phyloP scores from a whole-genome alignment of 2,888 invertebrate species.

The Gonocerus acuteangulatus region DNA sequence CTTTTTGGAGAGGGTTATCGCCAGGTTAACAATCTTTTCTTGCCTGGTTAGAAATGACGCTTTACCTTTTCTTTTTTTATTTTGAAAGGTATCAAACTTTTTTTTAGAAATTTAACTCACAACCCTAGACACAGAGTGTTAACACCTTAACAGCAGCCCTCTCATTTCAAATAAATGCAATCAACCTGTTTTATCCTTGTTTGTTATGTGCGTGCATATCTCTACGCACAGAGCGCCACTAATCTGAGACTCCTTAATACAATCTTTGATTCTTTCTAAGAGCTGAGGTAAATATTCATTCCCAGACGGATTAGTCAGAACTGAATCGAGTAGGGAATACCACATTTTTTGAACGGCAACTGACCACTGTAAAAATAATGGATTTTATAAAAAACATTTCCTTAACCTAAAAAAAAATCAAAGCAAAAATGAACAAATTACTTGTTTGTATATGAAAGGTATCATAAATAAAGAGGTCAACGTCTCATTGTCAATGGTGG shows the following conservation, averaged over 20 bases:
- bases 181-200: conserved; percentile 16
- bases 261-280: neutral
- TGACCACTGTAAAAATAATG: conserved; percentile 14
- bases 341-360: conserved; percentile 20
- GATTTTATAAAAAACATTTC: neutral
- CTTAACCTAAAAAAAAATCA: neutral
- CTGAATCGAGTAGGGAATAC: conserved; percentile 4
- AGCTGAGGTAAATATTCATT: neutral
- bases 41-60: too few relatives aligned
- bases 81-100: too few relatives aligned
- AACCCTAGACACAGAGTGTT: too few relatives aligned
- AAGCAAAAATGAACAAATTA: neutral
- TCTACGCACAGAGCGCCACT: conserved; percentile 1
- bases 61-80: too few relatives aligned
- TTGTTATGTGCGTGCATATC: neutral
- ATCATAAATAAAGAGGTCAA: conserved; percentile 5
- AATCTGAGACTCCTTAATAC: neutral
- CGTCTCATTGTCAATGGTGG: neutral
- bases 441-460: conserved; percentile 14
- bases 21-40: too few relatives aligned
- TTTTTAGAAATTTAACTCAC: too few relatives aligned
- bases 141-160: too few relatives aligned
- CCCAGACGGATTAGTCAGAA: neutral
- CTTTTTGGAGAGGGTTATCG: too few relatives aligned
- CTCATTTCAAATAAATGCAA: neutral